Base-by-base conservation (phyloP, 2,888 invertebrate species). In the Drosophila acutilabella region DNA sequence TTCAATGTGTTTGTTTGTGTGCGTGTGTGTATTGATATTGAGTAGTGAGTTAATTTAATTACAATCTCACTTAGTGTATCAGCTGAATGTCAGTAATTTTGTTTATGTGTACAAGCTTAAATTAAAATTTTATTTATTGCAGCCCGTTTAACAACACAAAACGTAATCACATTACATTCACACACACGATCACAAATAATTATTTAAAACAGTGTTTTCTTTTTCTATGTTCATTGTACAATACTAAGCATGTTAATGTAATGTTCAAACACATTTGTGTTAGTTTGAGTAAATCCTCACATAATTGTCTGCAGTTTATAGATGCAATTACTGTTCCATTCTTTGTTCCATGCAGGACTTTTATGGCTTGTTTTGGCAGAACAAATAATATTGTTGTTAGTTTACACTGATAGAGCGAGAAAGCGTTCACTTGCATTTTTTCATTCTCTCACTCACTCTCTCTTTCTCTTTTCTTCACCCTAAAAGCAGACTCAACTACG, bases 351-450 rank as follows among this genome's bases (percentile, higher is more conserved):
- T 47, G 26, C 33, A 48, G 72, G 72, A 72, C 73, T 76, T 78
- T 52, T 74, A 78, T 78, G 74, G 79, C 78, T 78, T 76, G 78
- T 76, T 78, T 76, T 74, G 52, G 45, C 51, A 70, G 52, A 51
- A 59, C 70, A 61, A 69, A 74, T 59, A 69, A 78, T 59, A 59
- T 67, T 75, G 54, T 52, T 73, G 42, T 65, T 47, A 56, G 40
- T 57, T 50, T 54, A 51, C 42, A 58, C 13, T 51, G 16, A 52
- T 23, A 16, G 16, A 18, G 13, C 52, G 23, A 38, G 4, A 51
- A 47, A 30, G 48, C 45, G 42, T 10, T 56, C 38, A 48, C 48
- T 38, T 38, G 14, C 44, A n/a, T 33, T 18, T 36, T 26, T 38
- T 23, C 2, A 8, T 40, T 18, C 38, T 16, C 30, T 30, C 18